Conservation (phyloP, 2,888 invertebrate genomes). For the Neoascia interrupta region DNA sequence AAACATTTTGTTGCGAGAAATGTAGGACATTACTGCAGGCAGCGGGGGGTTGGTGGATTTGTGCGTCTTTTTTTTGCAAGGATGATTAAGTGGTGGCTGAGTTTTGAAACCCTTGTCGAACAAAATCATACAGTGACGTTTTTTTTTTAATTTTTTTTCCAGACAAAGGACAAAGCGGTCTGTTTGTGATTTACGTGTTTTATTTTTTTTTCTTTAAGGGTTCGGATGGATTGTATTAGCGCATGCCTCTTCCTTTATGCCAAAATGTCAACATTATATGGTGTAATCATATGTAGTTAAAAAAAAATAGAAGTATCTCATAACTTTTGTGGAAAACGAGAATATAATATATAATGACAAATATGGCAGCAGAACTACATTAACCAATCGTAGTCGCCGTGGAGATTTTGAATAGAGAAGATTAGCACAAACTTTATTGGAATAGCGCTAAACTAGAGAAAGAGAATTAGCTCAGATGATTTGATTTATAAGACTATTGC, state of each 20-base stretch:
- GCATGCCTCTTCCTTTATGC: neutral
- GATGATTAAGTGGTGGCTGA: neutral
- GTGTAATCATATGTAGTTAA: too few relatives aligned
- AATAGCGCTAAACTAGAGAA: too few relatives aligned
- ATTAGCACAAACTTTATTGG: too few relatives aligned
- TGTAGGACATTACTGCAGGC: neutral
- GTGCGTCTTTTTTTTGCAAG: neutral
- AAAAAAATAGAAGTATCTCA: too few relatives aligned
- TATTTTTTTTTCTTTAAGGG: neutral
- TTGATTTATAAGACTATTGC: too few relatives aligned
- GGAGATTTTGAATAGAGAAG: too few relatives aligned
- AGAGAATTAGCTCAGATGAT: too few relatives aligned
- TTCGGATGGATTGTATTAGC: neutral
- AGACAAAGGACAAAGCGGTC: neutral
- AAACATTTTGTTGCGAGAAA: slow-evolving; percentile 27
- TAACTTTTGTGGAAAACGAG: too few relatives aligned
- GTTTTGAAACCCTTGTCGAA: neutral
- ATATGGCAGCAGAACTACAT: too few relatives aligned
- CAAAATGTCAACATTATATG: too few relatives aligned
- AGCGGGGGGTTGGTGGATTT: neutral
- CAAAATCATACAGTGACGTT: neutral
- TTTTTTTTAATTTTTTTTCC: neutral
- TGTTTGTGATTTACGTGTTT: neutral
- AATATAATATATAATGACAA: too few relatives aligned
- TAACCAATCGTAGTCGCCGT: too few relatives aligned